Evolutionary conservation across 2,797 vertebrate genomes (phyloP).

Genomic region (Malurus splendens): DNA sequence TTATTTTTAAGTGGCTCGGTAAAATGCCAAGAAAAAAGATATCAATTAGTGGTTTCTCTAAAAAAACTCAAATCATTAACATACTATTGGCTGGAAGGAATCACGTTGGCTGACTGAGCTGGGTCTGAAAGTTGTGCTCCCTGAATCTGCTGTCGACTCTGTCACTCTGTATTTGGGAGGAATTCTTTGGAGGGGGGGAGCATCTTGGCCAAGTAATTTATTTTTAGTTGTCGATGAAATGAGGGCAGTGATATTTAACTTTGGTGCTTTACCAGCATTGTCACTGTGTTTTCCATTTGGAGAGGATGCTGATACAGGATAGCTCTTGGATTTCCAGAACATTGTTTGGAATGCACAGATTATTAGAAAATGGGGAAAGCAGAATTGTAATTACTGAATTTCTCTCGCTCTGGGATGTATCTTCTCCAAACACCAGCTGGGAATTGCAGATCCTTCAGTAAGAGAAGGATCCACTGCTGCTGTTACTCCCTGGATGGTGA

Average conservation of each 20-base stretch:
- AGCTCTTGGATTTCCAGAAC: background rate
- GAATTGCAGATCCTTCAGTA: rapidly evolving
- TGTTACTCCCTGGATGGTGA: background rate
- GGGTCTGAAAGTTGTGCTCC: background rate
- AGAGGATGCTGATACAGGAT: background rate
- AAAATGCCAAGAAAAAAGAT: background rate
- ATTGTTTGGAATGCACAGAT: background rate
- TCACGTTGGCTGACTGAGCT: background rate
- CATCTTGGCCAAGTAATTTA: background rate
- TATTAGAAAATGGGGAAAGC: background rate
- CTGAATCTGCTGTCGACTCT: background rate
- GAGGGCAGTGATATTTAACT: background rate
- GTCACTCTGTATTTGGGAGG: background rate
- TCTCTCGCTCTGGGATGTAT: rapidly evolving
- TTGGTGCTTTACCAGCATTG: background rate
- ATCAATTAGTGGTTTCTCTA: constrained; percentile 25
- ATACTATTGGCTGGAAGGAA: background rate
- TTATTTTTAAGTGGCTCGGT: background rate
- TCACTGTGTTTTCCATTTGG: background rate
- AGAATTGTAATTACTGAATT: background rate
- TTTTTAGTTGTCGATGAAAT: background rate
- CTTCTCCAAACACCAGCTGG: background rate
- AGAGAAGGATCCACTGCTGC: background rate
- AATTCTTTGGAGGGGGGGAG: background rate
- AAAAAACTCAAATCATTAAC: background rate